Base-by-base conservation (phyloP, 2,797 vertebrate species). In the Sphenopsis melanotis region DNA sequence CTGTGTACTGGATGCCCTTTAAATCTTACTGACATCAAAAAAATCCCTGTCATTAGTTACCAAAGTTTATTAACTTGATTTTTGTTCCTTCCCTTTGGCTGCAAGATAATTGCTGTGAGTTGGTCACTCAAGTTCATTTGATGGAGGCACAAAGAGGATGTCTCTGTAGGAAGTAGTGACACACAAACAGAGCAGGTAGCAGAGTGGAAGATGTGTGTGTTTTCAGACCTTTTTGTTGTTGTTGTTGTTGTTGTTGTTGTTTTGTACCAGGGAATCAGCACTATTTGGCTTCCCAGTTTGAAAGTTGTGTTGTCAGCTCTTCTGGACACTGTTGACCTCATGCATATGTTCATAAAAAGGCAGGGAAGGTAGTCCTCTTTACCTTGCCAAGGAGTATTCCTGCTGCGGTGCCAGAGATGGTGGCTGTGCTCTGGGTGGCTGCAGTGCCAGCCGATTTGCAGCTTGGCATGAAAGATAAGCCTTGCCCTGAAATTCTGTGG, bases 71-170 rank as follows among this genome's bases (percentile, higher is more conserved):
- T 30, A n/a, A 50, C 11, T 76, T 61, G 32, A 29, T 93, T 84
- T 61, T 56, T 81, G 7, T 83, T 90, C 42, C 34, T 86, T 29
- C 17, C 16, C 36, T 91, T 84, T 1, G 22, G 17, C 32, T 87
- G 46, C 14, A 23, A 39, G 74, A 29, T 22, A 29, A 19, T 49
- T 87, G 41, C 7, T 37, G 41, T 79, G 65, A 50, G 27, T 68
- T 90, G 41, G 17, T 66, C 21, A 3, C 47, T 76, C 0, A 1
- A 12, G 23, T 61, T 34, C 2, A 0, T 61, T 80, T 0, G 0
- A 3, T 30, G 36, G 37, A 66, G 42, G 15, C 41, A 22, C 4
- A 30, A 32, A 4, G 21, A 49, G 13, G 60, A 5, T 46, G 17
- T 39, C 49, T 75, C 36, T 29, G 63, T 55, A 89, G 59, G 70